These are phyloP conservation scores for Crotophaga sulcirostris DNA, from an alignment of 2,113 vertebrate species.

Conservation along the genomic window DNA sequence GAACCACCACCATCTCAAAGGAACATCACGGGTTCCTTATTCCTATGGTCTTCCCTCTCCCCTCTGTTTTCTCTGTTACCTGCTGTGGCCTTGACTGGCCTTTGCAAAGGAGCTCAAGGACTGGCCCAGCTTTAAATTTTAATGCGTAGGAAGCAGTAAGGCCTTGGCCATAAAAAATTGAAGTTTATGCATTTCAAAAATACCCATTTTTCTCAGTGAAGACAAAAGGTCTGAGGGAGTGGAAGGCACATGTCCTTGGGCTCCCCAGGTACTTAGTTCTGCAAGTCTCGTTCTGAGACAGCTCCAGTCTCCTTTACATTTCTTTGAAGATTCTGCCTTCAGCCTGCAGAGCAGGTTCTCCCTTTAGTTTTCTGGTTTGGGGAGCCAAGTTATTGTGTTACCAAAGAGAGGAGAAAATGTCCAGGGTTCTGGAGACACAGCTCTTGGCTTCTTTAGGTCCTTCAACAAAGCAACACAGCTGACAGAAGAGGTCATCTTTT, in stretches of 20 bases:
- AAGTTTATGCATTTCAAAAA: neutral
- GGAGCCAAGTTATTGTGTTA: neutral
- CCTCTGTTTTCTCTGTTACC: neutral
- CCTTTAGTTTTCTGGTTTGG: neutral
- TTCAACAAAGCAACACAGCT: neutral
- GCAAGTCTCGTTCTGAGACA: neutral
- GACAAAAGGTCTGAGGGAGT: neutral
- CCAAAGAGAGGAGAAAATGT: neutral
- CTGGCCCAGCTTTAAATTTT: neutral
- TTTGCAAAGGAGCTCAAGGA: neutral
- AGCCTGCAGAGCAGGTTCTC: slow-evolving; percentile 32
- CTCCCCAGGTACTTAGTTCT: neutral
- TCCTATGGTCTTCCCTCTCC: neutral
- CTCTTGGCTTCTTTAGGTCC: neutral
- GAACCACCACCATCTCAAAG: too few relatives aligned
- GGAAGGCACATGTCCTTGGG: neutral
- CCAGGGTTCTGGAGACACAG: neutral
- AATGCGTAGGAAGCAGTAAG: neutral
- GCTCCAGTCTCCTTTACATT: neutral
- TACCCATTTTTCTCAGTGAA: neutral
- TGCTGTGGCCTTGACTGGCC: neutral
- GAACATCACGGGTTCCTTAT: neutral
- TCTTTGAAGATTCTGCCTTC: neutral
- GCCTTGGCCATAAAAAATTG: neutral
- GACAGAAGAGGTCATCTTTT: neutral